Evolutionary conservation across 2,797 vertebrate species (phyloP).

Genomic region (Enteromius unitaeniatus): DNA sequence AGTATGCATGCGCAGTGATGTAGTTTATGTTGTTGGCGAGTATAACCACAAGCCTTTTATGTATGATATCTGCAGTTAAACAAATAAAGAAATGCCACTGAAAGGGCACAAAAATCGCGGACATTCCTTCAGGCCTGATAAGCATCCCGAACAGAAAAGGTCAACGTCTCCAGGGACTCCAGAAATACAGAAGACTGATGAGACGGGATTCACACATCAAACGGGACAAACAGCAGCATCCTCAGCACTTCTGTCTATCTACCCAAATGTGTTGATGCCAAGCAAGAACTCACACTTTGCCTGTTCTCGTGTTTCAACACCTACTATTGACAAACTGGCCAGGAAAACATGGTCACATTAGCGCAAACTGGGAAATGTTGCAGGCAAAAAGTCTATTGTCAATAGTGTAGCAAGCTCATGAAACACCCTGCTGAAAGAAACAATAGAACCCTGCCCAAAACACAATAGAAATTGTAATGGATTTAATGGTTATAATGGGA

Average conservation of each 20-base stretch:
- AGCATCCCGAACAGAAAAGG: constrained; percentile 41
- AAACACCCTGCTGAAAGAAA: too few relatives aligned
- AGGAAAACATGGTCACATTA: background rate
- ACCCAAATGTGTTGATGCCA: constrained; percentile 29
- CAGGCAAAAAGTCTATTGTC: background rate
- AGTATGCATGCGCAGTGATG: too few relatives aligned
- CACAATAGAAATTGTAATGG: too few relatives aligned
- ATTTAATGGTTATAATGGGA: too few relatives aligned
- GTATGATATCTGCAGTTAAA: constrained; percentile 19
- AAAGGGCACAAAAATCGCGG: constrained; percentile 43
- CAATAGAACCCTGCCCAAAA: too few relatives aligned
- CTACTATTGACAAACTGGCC: background rate
- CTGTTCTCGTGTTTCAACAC: background rate
- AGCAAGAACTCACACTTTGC: background rate
- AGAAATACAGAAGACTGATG: constrained; percentile 34
- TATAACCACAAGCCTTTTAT: background rate
- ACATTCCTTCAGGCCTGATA: constrained; percentile 34
- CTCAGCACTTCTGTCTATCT: constrained; percentile 39
- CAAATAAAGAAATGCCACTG: constrained; percentile 39
- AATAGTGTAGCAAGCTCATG: background rate
- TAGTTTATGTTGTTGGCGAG: too few relatives aligned
- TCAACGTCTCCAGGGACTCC: constrained; percentile 18
- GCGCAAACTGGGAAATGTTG: background rate
- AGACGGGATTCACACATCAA: constrained; percentile 33
- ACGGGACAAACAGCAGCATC: constrained; percentile 33